Percentiles rank a stretch among this genome's conserved stretches.
phyloP scores from a whole-genome alignment of 2,888 invertebrate species.

The Osedax frankpressi region DNA sequence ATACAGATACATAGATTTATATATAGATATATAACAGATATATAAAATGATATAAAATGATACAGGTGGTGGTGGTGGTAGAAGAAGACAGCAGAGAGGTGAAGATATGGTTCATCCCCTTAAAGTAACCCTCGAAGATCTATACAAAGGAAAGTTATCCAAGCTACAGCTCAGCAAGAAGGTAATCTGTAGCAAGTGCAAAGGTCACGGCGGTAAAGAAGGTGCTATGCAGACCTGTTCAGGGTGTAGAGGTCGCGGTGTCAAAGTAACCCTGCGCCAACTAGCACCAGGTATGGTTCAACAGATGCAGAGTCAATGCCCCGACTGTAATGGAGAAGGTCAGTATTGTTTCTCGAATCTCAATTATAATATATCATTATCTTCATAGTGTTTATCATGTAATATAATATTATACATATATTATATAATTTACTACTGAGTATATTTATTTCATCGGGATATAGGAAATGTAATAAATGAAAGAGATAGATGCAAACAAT shows the following conservation, averaged over 20 bases:
- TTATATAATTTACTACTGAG: not conserved
- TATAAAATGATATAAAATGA: too few species aligned
- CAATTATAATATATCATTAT: too few species aligned
- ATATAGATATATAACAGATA: too few species aligned
- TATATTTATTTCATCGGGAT: not conserved
- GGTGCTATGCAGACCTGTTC: conserved; percentile 57
- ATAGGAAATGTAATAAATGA: conserved; percentile 51
- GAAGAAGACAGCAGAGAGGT: conserved; percentile 49
- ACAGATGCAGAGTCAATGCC: conserved; percentile 48
- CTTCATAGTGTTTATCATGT: too few species aligned
- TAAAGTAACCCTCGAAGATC: conserved; percentile 71
- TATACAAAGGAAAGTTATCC: conserved; percentile 75
- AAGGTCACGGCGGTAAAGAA: conserved; percentile 60
- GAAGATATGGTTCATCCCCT: conserved; percentile 71
- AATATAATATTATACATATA: not conserved
- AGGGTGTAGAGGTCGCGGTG: conserved; percentile 64
- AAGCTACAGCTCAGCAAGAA: conserved; percentile 71
- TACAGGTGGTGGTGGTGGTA: conserved; percentile 34
- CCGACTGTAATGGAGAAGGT: conserved; percentile 52
- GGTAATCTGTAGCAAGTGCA: conserved; percentile 64
- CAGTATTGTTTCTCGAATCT: too few species aligned
- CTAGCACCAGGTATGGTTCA: conserved; percentile 56
- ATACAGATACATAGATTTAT: too few species aligned
- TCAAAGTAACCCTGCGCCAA: conserved; percentile 62
- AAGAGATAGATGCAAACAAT: conserved; percentile 67